Conservation (phyloP, 2,113 vertebrate species). For the Anhinga anhinga region DNA sequence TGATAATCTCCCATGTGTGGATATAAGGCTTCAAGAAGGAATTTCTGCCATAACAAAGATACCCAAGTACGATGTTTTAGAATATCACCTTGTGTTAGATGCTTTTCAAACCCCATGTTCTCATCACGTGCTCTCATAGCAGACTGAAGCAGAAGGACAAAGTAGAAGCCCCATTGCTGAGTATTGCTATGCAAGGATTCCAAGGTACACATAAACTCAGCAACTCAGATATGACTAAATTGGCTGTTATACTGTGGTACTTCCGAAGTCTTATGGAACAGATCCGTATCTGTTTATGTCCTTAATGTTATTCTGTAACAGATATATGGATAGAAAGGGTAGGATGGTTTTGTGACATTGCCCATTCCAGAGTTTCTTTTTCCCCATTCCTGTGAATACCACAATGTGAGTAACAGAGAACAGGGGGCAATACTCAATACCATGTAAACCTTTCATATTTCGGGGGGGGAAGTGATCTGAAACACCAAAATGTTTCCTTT, state of each 20-base stretch:
- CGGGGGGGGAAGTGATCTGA: neutral
- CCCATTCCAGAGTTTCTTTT: neutral
- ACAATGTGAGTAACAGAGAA: neutral
- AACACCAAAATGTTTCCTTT: neutral
- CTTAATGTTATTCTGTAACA: neutral
- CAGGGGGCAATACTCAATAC: neutral
- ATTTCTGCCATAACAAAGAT: neutral
- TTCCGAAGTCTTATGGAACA: neutral
- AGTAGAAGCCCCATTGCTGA: fast-evolving
- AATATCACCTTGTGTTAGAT: neutral
- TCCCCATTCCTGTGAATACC: fast-evolving
- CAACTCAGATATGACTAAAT: neutral
- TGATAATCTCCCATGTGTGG: neutral
- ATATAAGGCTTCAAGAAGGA: neutral
- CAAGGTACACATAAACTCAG: neutral
- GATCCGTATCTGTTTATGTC: neutral
- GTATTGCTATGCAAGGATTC: fast-evolving
- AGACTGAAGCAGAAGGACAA: neutral
- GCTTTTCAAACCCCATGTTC: neutral
- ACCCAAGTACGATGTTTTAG: neutral
- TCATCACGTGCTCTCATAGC: neutral
- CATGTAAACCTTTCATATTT: neutral
- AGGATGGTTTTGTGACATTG: neutral
- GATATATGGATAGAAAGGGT: neutral
- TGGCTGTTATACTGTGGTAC: neutral